Percentiles rank a stretch among this genome's conserved stretches.
Conservation (phyloP, 2,888 invertebrate genomes). For the Drosophila mimetica region DNA sequence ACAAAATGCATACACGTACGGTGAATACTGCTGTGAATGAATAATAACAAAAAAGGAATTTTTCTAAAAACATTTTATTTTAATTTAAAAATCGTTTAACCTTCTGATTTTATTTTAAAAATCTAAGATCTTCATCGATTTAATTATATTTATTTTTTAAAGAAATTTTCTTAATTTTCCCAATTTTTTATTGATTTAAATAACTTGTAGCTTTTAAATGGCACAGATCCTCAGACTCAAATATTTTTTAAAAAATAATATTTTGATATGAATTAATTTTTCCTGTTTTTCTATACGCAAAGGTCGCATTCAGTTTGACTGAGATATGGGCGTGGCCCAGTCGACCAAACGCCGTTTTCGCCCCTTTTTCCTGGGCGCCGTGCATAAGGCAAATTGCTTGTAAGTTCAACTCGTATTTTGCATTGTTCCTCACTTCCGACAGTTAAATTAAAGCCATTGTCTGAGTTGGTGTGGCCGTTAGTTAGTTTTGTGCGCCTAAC, state of each 20-base stretch:
- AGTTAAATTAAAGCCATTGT: conserved; percentile 58
- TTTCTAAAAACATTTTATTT: background rate
- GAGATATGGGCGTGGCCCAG: conserved; percentile 62
- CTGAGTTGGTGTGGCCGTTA: conserved; percentile 52
- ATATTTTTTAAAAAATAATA: no score
- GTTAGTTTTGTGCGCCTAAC: conserved; percentile 70
- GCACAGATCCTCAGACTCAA: no score
- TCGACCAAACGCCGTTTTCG: conserved; percentile 16
- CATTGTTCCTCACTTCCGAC: conserved; percentile 74
- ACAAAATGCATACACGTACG: conserved; percentile 25
- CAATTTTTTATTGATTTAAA: no score
- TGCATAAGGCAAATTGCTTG: conserved; percentile 77
- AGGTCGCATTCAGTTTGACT: conserved; percentile 32
- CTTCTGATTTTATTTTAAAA: no score
- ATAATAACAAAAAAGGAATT: background rate
- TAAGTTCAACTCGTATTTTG: conserved; percentile 78
- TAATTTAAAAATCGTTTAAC: no score
- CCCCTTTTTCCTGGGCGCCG: conserved; percentile 43
- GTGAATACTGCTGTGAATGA: background rate
- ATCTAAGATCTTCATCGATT: background rate
- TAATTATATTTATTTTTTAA: background rate
- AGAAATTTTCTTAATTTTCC: no score
- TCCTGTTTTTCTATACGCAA: conserved; percentile 2
- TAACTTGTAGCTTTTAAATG: no score
- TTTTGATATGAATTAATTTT: no score